Conservation (phyloP, 2,797 vertebrate species). For the Oreonectes daqikongensis region DNA sequence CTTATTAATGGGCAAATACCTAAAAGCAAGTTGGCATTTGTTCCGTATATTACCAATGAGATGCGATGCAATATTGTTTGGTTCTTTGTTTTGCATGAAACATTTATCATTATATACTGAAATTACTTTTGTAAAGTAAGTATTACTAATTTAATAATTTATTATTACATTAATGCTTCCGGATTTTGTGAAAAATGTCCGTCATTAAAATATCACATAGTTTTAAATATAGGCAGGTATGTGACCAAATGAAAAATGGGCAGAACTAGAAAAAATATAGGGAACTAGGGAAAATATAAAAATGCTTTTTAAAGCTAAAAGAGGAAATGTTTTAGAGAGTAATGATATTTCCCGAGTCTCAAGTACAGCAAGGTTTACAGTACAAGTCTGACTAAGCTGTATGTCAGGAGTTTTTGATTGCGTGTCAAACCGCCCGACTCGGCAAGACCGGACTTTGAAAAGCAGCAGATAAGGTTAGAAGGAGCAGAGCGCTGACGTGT, state of each 20-base stretch:
- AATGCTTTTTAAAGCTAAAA: background rate
- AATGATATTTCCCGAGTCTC: background rate
- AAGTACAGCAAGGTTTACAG: conserved; percentile 6
- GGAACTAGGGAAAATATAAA: background rate
- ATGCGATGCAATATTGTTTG: no score
- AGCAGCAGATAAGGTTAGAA: conserved; percentile 31
- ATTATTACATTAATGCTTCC: no score
- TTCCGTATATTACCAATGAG: background rate
- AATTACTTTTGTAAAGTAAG: background rate
- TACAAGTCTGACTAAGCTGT: conserved; percentile 25
- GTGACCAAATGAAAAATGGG: background rate
- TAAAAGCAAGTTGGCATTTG: background rate
- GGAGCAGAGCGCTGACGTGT: conserved; percentile 2
- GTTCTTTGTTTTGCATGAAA: no score
- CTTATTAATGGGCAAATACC: no score
- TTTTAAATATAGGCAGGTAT: background rate
- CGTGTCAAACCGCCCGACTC: conserved; percentile 24
- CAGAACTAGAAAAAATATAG: no score
- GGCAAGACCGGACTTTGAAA: conserved; percentile 32
- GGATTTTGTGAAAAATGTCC: background rate
- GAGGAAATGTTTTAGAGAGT: background rate
- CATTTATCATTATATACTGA: no score
- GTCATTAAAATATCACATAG: background rate
- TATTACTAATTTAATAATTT: no score
- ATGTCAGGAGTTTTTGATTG: conserved; percentile 26